A percentile compares a stretch with the other conserved stretches of the same genome.
These are phyloP conservation scores for Barbus barbus DNA, from an alignment of 2,113 vertebrate genomes.

Conservation along the genomic window DNA sequence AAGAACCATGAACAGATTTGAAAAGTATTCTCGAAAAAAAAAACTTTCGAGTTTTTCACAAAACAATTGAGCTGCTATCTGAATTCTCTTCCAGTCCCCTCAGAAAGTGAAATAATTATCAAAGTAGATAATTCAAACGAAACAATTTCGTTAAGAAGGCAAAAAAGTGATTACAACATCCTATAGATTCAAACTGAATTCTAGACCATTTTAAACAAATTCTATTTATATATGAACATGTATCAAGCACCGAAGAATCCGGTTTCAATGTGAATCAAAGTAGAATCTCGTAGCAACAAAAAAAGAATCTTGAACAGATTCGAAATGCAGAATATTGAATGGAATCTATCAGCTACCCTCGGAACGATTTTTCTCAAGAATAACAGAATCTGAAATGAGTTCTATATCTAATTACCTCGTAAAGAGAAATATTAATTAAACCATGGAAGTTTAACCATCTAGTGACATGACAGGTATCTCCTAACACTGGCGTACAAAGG, in stretches of 20 bases:
- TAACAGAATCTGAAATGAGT: neutral
- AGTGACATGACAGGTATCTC: neutral
- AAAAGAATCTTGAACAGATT: neutral
- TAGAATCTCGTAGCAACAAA: neutral
- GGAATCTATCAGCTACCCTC: neutral
- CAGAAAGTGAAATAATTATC: neutral
- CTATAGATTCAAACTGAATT: neutral
- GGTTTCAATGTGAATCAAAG: neutral
- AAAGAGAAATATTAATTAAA: neutral
- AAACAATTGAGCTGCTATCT: neutral
- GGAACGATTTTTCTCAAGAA: too few relatives aligned
- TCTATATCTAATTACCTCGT: neutral
- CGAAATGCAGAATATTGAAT: neutral
- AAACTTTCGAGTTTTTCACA: neutral
- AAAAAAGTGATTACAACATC: neutral
- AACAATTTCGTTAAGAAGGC: too few relatives aligned
- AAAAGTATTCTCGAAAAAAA: neutral
- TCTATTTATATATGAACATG: neutral
- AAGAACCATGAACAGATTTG: neutral
- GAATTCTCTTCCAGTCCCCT: neutral
- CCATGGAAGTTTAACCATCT: neutral
- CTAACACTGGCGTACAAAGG: neutral
- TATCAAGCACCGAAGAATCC: neutral
- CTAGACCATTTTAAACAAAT: too few relatives aligned
- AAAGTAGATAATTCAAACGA: neutral